Evolutionary conservation across 2,113 vertebrate genomes (phyloP).

Genomic region (Phylloscopus trochiloides): DNA sequence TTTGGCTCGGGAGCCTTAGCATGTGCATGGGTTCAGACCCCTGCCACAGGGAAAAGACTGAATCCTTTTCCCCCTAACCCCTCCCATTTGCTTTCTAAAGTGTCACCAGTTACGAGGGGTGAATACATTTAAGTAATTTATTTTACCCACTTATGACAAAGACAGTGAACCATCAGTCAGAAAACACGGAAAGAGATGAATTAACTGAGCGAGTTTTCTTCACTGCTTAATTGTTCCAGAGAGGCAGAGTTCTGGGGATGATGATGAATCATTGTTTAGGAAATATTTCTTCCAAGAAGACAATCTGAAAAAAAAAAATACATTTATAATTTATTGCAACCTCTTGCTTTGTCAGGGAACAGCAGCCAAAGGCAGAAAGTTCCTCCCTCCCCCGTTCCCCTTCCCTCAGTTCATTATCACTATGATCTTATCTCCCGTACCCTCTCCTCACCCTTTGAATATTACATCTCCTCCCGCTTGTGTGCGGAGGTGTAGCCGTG

Average conservation of each 20-base stretch:
- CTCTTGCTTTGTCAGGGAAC: neutral
- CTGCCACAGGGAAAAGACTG: neutral
- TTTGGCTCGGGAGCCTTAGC: neutral
- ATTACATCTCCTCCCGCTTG: conserved; percentile 34
- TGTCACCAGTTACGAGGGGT: neutral
- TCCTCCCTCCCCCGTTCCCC: conserved; percentile 29
- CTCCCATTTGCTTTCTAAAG: neutral
- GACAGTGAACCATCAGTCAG: neutral
- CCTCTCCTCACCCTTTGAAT: conserved; percentile 32
- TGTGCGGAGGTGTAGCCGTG: neutral
- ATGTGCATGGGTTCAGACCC: accelerated
- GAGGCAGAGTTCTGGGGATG: conserved; percentile 25
- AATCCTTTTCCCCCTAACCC: neutral
- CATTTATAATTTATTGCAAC: conserved; percentile 51
- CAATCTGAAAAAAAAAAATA: conserved; percentile 25
- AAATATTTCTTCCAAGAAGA: conserved; percentile 54
- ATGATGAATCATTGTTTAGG: conserved; percentile 54
- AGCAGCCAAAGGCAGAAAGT: conserved; percentile 31
- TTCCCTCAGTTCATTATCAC: conserved; percentile 26
- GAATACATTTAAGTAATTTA: neutral
- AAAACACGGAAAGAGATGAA: neutral
- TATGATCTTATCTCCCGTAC: conserved; percentile 27
- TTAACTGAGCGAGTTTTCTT: conserved; percentile 15
- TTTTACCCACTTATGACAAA: neutral
- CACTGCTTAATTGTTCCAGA: conserved; percentile 40